Evolutionary conservation across 2,797 vertebrate genomes (phyloP), one percentile per base, ranked within the genome.

Genomic region (Acrocephalus scirpaceus): DNA sequence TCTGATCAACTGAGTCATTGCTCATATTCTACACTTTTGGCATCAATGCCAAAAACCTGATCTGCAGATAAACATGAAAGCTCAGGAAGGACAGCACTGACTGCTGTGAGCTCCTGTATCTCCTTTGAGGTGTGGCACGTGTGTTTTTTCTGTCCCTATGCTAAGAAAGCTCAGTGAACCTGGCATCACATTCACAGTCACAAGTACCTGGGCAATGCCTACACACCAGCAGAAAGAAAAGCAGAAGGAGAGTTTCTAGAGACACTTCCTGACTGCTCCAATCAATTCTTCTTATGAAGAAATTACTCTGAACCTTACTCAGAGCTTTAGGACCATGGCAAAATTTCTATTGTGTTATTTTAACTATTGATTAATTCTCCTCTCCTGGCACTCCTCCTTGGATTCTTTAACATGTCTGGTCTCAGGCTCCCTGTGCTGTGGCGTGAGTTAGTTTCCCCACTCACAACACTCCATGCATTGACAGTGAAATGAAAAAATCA

Each of bases 401-500:
- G 67, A 86, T 91, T 96, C 75, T 81, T 81, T 66, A 92, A 58
- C 76, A 21, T 50, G 74, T 11, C 95, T 92, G 77, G 44, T 88
- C 90, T 78, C 74, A 44, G 57, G 70, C 45, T 94, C 53, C 74
- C 86, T 2, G 1, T 40, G 53, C 86, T 2, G 1, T 40, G 53
- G 65, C 18, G 0, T 9, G 48, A 47, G 44, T 65, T 78, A 2
- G 2, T 20, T 83, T 86, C 69, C 75, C 51, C 44, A 57, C 47
- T 90, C 80, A 44, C 32, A 73, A 74, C 73, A 61, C n/a, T 44
- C 65, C 58, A 76, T 3, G 44, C 56, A 54, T 7, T 48, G 56
- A 93, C 44, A 90, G 65, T 64, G 60, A 91, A 93, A 95, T 74
- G 45, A 91, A 92, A 93, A 86, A 77, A 93, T 91, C 81, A 62